Base-by-base conservation (phyloP, 2,113 vertebrate genomes). In the Pardalotus punctatus region DNA sequence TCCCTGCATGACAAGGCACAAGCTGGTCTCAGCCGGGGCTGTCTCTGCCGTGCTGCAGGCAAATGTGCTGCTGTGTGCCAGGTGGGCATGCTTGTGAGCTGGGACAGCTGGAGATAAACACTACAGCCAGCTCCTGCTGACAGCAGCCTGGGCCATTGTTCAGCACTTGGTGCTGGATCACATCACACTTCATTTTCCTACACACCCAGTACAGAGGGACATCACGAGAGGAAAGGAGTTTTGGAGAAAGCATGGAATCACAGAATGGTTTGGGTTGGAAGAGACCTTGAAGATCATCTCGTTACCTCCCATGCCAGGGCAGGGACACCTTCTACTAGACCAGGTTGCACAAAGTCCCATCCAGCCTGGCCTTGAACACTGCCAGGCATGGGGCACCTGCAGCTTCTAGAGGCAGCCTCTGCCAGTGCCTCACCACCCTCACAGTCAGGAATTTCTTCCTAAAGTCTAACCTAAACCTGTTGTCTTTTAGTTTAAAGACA, bases 161-260 rank as follows among this genome's bases (percentile, higher is more conserved):
- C 8, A 79, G 28, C 42, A 58, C 45, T 54, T 27, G 35, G 25
- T 60, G 48, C 25, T 71, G 43, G 43, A 66, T 48, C 28, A 58
- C 22, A 57, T 9, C 29, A 35, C 8, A 15, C 5, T 12, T 54
- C 12, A 10, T 64, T 50, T 20, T 27, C 33, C 50, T 42, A 11
- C 13, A 11, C 23, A 29, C 8, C 3, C 25, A 9, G 3, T 20
- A 29, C 1, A 31, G 10, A 14, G 11, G 17, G 9, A 31, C 5
- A 13, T 24, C 18, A 17, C 10, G 14, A 51, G 25, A 38, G 8
- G 21, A 79, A 67, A 70, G 42, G 14, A 16, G 6, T 10, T 72
- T 87, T 67, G 36, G 28, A 80, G 25, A 2, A 76, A 47, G 48
- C 2, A 5, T 6, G n/a, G n/a, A 89, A 40, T 5, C 17, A 47